These are phyloP conservation scores for Anoncus sp. DNA, from an alignment of 2,888 invertebrate species.

Conservation along the genomic window DNA sequence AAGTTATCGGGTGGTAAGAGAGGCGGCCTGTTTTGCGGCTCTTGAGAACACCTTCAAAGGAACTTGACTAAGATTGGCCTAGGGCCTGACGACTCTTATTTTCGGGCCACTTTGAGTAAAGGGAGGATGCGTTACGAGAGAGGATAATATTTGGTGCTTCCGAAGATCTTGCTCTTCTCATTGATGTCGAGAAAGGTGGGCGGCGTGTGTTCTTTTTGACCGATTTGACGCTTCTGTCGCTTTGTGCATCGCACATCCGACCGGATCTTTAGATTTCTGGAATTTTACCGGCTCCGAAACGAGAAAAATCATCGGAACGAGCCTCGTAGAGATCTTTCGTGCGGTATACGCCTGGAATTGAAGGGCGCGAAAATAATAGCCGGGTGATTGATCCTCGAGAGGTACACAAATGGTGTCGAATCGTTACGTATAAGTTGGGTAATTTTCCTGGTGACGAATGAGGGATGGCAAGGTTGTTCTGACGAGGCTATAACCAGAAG, in stretches of 20 bases:
- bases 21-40: slow-evolving; percentile 63
- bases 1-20: slow-evolving; percentile 51
- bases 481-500: slow-evolving; percentile 31
- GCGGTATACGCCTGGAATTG: slow-evolving; percentile 59
- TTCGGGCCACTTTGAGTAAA: slow-evolving; percentile 45
- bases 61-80: slow-evolving; percentile 61
- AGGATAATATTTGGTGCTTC: slow-evolving; percentile 18
- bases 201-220: slow-evolving; percentile 33
- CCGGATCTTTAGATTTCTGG: slow-evolving; percentile 47
- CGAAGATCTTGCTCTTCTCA: slow-evolving; percentile 30
- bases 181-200: slow-evolving; percentile 16
- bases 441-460: slow-evolving; percentile 55
- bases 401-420: slow-evolving; percentile 12
- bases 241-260: slow-evolving; percentile 43
- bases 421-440: slow-evolving; percentile 21
- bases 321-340: slow-evolving; percentile 42
- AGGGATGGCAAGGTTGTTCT: slow-evolving; percentile 50
- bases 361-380: slow-evolving; percentile 61
- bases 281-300: slow-evolving; percentile 8
- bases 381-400: slow-evolving; percentile 28
- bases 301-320: slow-evolving; percentile 12
- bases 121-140: slow-evolving; percentile 24
- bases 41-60: slow-evolving; percentile 53
- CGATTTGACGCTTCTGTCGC: slow-evolving; percentile 38
- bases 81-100: slow-evolving; percentile 45